These are phyloP conservation scores for Drosophila subquinaria DNA, from an alignment of 2,888 invertebrate species.

Conservation along the genomic window DNA sequence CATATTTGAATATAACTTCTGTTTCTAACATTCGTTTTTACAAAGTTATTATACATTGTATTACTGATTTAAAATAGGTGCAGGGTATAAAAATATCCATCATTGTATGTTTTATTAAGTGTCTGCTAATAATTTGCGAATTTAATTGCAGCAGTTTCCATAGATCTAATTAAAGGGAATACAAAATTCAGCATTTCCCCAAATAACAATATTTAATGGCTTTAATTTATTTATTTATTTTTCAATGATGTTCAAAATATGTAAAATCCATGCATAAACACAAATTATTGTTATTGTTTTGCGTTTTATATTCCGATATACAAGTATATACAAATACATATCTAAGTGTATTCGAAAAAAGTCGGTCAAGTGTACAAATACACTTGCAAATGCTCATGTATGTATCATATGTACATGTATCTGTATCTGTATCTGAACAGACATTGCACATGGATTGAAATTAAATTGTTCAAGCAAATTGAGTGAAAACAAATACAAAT, in stretches of 20 bases:
- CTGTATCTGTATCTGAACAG: conserved; percentile 3
- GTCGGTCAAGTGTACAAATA: conserved; percentile 73
- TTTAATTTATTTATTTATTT: conserved; percentile 8
- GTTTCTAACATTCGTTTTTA: not conserved
- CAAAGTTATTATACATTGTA: not conserved
- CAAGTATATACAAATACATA: conserved; percentile 12
- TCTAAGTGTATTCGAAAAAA: conserved; percentile 38
- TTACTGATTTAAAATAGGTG: not conserved
- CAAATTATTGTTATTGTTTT: conserved; percentile 32
- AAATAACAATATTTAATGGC: not conserved
- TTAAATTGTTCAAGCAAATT: conserved; percentile 66
- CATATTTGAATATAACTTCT: not conserved
- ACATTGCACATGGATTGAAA: conserved; percentile 50
- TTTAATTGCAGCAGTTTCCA: too few species aligned
- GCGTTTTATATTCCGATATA: conserved; percentile 16
- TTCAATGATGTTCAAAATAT: conserved; percentile 6
- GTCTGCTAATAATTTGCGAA: too few species aligned
- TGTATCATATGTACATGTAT: conserved; percentile 2
- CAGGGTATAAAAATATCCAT: too few species aligned
- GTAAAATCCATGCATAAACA: conserved; percentile 34
- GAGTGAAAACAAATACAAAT: conserved; percentile 62
- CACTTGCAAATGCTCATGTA: conserved; percentile 12
- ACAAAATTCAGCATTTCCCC: not conserved
- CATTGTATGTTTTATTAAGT: not conserved
- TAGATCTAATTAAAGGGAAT: not conserved